These are phyloP conservation scores for Ispidina lecontei DNA, from an alignment of 2,797 vertebrate species.

Conservation along the genomic window DNA sequence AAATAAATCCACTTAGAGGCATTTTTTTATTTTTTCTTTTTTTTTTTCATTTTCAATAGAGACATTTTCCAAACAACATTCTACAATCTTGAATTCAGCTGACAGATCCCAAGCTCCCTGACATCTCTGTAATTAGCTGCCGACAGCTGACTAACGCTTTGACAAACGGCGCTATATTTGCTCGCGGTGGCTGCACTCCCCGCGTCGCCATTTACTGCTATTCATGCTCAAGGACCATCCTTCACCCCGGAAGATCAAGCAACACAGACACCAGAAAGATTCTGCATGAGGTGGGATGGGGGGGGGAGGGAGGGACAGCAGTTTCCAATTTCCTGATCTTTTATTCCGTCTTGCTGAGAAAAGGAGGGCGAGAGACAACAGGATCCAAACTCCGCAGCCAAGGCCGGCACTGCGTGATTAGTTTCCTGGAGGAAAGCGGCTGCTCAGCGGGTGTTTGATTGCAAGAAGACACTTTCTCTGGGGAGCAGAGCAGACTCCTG, in stretches of 20 bases:
- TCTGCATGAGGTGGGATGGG: not conserved
- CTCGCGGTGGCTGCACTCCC: not conserved
- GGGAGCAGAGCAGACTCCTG: not conserved
- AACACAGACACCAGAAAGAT: not conserved
- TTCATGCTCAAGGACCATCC: not conserved
- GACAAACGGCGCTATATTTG: slow-evolving; percentile 12
- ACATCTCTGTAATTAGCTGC: not conserved
- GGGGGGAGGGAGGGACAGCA: not conserved
- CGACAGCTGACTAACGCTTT: not conserved
- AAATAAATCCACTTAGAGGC: not conserved
- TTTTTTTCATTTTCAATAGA: not conserved
- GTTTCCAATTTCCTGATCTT: not conserved
- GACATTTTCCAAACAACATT: not conserved
- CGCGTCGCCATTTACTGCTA: not conserved
- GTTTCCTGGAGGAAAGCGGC: not conserved
- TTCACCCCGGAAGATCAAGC: not conserved
- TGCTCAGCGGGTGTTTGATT: not conserved
- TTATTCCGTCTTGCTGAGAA: not conserved
- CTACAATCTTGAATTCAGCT: not conserved
- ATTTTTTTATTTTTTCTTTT: too few species aligned
- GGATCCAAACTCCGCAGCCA: not conserved
- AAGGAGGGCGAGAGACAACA: not conserved
- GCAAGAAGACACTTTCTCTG: not conserved
- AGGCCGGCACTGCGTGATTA: rapidly evolving
- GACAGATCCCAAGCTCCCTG: not conserved